Evolutionary conservation across 2,888 invertebrate genomes (phyloP).

Genomic region (Trilocha varians): DNA sequence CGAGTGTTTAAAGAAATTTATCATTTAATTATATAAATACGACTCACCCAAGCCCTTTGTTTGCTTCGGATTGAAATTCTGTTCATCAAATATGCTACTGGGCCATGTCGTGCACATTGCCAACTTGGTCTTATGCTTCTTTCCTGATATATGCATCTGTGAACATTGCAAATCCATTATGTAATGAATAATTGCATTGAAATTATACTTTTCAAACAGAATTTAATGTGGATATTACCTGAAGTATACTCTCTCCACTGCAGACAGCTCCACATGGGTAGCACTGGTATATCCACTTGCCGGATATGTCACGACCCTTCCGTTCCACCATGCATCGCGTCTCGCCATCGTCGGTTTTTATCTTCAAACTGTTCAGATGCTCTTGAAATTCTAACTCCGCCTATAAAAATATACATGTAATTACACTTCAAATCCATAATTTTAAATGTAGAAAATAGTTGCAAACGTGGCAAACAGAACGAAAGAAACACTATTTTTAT

Average conservation of each 20-base stretch:
- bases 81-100: conserved; percentile 25
- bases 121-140: conserved; percentile 59
- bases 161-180: too few relatives aligned
- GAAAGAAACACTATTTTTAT: too few relatives aligned
- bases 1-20: too few relatives aligned
- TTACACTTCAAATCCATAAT: too few relatives aligned
- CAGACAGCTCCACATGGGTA: conserved; percentile 68
- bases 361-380: conserved; percentile 58
- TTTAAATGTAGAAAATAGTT: background rate
- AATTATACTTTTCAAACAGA: too few relatives aligned
- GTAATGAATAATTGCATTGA: too few relatives aligned
- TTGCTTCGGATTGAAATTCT: conserved; percentile 13
- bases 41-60: background rate
- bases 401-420: conserved; percentile 25
- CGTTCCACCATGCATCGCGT: conserved; percentile 60
- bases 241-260: conserved; percentile 55
- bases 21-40: background rate
- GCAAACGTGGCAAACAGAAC: background rate
- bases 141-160: conserved; percentile 63
- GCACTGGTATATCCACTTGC: conserved; percentile 66
- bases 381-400: conserved; percentile 60
- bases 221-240: conserved; percentile 29
- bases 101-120: conserved; percentile 42
- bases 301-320: conserved; percentile 50
- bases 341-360: conserved; percentile 57